Base-by-base conservation (phyloP, 2,797 vertebrate genomes). In the Lutjanus argentimaculatus region DNA sequence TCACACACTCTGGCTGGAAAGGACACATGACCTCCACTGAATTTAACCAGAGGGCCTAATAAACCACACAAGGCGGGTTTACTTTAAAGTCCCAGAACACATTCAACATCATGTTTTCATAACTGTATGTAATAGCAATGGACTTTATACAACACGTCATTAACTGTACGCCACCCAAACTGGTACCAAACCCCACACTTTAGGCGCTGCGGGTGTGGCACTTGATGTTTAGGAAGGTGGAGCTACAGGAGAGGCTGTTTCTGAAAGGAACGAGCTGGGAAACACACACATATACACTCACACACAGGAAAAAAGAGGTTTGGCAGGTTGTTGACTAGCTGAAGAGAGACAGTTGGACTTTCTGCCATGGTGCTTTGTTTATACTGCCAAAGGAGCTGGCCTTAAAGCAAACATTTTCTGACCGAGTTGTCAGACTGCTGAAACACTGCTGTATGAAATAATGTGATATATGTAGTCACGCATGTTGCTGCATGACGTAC, bases 71-170 rank as follows among this genome's bases (percentile, higher is more conserved):
- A 53, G 49, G 55, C 2, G 59, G 13, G 21, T 70, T 77, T 72
- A 42, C 53, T 75, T 77, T 72, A 53, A 59, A 72, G 19, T 43
- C 70, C 64, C 69, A 75, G 58, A 65, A 68, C 36, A 36, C 59
- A 52, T 64, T 72, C 12, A 17, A 53, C 9, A 0, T 72, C 25
- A 64, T 84, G 80, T 85, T 91, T 87, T 86, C 55, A 79, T 81
- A 82, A 72, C 53, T 59, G 63, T 9, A 62, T 76, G 64, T 65
- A 58, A 55, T n/a, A 43, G 61, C n/a, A 43, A n/a, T 22, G 48
- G 75, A 78, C 43, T 57, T 72, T 36, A 67, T 70, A 46, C 30
- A 72, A 58, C 82, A 85, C 52, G 17, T 85, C 72, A 85, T 85
- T 71, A 82, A 79, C 58, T 70, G 61, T 25, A 67, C 61, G 30